Percentiles rank a stretch among this genome's conserved stretches.
phyloP scores from a whole-genome alignment of 2,888 invertebrate genomes.

The Odontocerum albicorne region DNA sequence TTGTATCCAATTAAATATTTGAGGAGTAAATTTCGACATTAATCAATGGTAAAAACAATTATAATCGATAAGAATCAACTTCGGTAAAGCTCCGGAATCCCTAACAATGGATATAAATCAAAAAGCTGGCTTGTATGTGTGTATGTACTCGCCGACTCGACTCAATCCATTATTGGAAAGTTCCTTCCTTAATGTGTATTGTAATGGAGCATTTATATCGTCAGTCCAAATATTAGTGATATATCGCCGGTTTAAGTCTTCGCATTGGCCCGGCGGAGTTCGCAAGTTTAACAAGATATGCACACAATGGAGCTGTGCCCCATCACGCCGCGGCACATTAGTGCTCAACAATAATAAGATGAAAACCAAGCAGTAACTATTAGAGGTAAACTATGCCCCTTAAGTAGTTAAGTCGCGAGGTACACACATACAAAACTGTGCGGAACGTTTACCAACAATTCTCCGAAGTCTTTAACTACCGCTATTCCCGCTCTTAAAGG shows the following conservation, averaged over 20 bases:
- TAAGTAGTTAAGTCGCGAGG: slow-evolving; percentile 36
- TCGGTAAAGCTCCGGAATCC: slow-evolving; percentile 4
- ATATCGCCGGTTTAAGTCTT: slow-evolving; percentile 22
- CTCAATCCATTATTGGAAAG: slow-evolving; percentile 22
- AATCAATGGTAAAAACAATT: too few relatives aligned
- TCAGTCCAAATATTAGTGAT: slow-evolving; percentile 22
- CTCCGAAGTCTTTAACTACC: slow-evolving; percentile 31
- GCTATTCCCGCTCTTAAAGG: slow-evolving; percentile 34
- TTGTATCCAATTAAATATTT: too few relatives aligned
- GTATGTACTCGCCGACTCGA: slow-evolving; percentile 10
- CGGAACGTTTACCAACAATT: slow-evolving; percentile 30
- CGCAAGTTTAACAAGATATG: slow-evolving; percentile 35
- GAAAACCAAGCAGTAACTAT: slow-evolving; percentile 37
- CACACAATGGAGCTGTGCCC: slow-evolving; percentile 30
- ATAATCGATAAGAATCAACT: neutral
- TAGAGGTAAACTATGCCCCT: slow-evolving; percentile 37
- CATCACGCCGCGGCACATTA: slow-evolving; percentile 26
- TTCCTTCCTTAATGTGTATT: slow-evolving; percentile 22
- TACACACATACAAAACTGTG: slow-evolving; percentile 23
- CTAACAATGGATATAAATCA: slow-evolving; percentile 16
- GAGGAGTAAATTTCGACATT: too few relatives aligned
- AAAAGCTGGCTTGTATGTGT: slow-evolving; percentile 8
- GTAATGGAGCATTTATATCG: slow-evolving; percentile 22
- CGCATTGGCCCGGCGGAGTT: slow-evolving; percentile 21
- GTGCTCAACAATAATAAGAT: slow-evolving; percentile 35